A percentile compares a stretch with the other conserved stretches of the same genome.
These are phyloP conservation scores for Drosophila pseudoananassae DNA, from an alignment of 1,140 invertebrate genomes.

Conservation along the genomic window DNA sequence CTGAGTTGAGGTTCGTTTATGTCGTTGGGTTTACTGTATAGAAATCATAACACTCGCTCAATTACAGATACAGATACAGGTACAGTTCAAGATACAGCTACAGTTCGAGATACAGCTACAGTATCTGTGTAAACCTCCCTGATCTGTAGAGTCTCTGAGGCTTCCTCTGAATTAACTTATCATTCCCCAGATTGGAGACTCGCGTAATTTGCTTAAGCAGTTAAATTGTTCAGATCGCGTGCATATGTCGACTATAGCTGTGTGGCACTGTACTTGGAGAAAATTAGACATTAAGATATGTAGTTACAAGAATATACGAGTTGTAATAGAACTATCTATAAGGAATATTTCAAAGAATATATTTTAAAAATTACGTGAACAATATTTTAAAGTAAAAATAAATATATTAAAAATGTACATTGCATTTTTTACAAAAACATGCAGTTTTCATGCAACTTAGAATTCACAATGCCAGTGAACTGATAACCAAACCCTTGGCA, in stretches of 20 bases:
- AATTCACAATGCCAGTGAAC: neutral
- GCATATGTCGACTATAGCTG: slow-evolving; percentile 6
- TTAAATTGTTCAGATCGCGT: slow-evolving; percentile 49
- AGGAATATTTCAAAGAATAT: too few species aligned
- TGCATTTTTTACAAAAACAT: neutral
- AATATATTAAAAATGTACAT: neutral
- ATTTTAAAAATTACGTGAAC: too few species aligned
- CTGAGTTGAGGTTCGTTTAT: slow-evolving; percentile 45
- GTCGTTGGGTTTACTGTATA: neutral
- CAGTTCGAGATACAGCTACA: neutral
- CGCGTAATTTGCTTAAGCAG: slow-evolving; percentile 62
- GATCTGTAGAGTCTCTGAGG: slow-evolving; percentile 7
- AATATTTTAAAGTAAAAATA: neutral
- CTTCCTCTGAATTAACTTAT: slow-evolving; percentile 42
- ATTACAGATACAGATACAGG: slow-evolving; percentile 1
- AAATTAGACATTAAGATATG: too few species aligned
- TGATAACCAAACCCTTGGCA: slow-evolving; percentile 2
- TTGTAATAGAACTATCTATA: neutral
- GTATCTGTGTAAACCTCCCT: neutral
- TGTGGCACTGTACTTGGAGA: slow-evolving; percentile 1
- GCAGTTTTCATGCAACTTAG: neutral
- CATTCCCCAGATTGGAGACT: slow-evolving; percentile 36
- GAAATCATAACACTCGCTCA: neutral
- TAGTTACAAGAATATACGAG: too few species aligned
- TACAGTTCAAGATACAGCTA: neutral